Conservation (phyloP, 2,113 vertebrate genomes). For the Odontesthes bonariensis region DNA sequence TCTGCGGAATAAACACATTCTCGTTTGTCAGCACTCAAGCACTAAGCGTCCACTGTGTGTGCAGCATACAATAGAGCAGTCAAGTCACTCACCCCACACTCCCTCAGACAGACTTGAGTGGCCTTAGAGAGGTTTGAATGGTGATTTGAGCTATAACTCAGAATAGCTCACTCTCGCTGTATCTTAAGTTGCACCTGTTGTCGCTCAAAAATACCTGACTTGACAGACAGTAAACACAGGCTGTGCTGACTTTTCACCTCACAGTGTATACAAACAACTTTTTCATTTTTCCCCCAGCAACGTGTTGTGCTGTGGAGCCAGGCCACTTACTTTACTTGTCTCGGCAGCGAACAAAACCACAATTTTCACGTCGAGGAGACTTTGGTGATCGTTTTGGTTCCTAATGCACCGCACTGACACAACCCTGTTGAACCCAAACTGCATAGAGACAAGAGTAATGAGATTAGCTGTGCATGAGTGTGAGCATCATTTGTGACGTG, state of each 20-base stretch:
- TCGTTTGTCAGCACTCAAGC: conserved; percentile 20
- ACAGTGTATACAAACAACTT: conserved; percentile 17
- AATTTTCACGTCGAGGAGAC: conserved; percentile 29
- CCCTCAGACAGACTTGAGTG: conserved; percentile 24
- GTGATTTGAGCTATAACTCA: conserved; percentile 51
- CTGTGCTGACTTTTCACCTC: conserved; percentile 29
- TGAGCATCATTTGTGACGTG: conserved; percentile 71
- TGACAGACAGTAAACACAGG: conserved; percentile 60
- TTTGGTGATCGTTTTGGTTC: conserved; percentile 51
- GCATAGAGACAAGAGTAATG: conserved; percentile 77
- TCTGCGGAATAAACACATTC: conserved; percentile 7
- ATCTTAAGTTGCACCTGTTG: conserved; percentile 68
- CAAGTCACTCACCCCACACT: conserved; percentile 43
- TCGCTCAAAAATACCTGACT: conserved; percentile 39
- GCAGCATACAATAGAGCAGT: conserved; percentile 33
- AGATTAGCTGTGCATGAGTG: conserved; percentile 74
- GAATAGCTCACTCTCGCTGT: conserved; percentile 53
- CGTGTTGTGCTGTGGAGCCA: conserved; percentile 22
- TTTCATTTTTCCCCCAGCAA: conserved; percentile 36
- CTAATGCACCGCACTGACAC: conserved; percentile 14
- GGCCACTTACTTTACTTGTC: conserved; percentile 12
- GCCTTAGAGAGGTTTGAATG: conserved; percentile 48
- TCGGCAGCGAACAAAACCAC: conserved; percentile 29
- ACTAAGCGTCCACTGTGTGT: background rate
- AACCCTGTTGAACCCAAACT: conserved; percentile 68